phyloP scores from a whole-genome alignment of 2,888 invertebrate genomes.

The Dicyrtomina minuta region DNA sequence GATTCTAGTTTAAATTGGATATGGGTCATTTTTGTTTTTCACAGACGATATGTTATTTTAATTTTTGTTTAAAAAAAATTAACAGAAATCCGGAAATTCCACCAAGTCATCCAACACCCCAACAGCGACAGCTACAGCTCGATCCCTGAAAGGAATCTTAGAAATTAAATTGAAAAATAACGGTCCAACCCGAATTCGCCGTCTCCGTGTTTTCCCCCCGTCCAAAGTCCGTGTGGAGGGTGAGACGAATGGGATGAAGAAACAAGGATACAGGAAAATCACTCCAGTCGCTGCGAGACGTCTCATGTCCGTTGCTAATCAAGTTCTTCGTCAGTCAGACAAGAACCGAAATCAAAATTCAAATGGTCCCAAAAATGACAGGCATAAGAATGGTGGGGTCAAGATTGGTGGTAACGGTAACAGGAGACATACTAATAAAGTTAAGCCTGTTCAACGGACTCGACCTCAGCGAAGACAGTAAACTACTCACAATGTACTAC shows the following conservation, averaged over 20 bases:
- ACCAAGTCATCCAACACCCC: slow-evolving; percentile 12
- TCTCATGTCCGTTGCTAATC: slow-evolving; percentile 46
- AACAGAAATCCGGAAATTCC: slow-evolving; percentile 7
- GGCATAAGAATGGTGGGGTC: too few relatives aligned
- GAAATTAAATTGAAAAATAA: slow-evolving; percentile 48
- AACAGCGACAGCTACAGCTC: slow-evolving; percentile 48
- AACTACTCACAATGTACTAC: too few relatives aligned
- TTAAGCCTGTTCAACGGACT: too few relatives aligned
- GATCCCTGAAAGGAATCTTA: slow-evolving; percentile 46
- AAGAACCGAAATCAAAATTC: too few relatives aligned
- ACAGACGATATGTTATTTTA: too few relatives aligned
- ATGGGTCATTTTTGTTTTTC: too few relatives aligned
- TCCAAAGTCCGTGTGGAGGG: slow-evolving; percentile 38
- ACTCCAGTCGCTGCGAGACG: slow-evolving; percentile 48
- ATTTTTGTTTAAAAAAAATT: too few relatives aligned
- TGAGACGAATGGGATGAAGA: slow-evolving; percentile 15
- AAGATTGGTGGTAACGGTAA: too few relatives aligned
- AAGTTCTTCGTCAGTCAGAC: slow-evolving; percentile 44
- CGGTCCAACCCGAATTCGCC: slow-evolving; percentile 46
- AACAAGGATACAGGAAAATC: slow-evolving; percentile 44
- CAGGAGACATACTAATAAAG: too few relatives aligned
- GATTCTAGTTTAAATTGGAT: too few relatives aligned
- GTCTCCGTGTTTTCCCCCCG: slow-evolving; percentile 49
- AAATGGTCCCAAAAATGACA: too few relatives aligned
- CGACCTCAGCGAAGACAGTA: too few relatives aligned